phyloP scores from a whole-genome alignment of 2,888 invertebrate species.

The Epiblema foenella region DNA sequence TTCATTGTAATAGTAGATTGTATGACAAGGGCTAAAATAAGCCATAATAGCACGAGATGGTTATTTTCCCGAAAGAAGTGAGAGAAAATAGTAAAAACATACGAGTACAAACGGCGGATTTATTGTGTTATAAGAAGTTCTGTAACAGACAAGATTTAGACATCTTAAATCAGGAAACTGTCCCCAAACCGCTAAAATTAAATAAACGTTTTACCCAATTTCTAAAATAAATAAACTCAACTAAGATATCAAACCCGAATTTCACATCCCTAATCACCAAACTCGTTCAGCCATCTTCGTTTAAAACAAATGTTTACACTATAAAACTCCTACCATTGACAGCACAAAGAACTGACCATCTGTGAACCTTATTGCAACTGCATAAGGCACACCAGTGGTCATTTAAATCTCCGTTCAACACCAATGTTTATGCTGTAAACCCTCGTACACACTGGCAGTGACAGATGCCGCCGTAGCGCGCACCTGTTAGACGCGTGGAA shows the following conservation, averaged over 20 bases:
- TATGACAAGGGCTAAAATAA: too few relatives aligned
- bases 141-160: too few relatives aligned
- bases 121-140: too few relatives aligned
- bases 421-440: slow-evolving; percentile 26
- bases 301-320: slow-evolving; percentile 25
- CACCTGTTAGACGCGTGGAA: slow-evolving; percentile 17
- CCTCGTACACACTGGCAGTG: slow-evolving; percentile 16
- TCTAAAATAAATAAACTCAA: not conserved
- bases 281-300: slow-evolving; percentile 2
- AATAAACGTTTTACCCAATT: not conserved
- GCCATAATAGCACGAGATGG: too few relatives aligned
- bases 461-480: slow-evolving; percentile 1
- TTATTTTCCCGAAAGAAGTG: too few relatives aligned
- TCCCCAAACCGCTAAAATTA: not conserved
- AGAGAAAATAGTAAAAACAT: not conserved
- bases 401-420: not conserved
- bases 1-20: too few relatives aligned
- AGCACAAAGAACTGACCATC: not conserved
- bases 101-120: not conserved
- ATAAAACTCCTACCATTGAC: slow-evolving; percentile 16
- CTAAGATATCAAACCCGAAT: slow-evolving; percentile 13
- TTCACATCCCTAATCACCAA: not conserved
- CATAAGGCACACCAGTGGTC: too few relatives aligned
- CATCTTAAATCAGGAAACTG: not conserved
- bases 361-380: too few relatives aligned